Evolutionary conservation across 2,113 vertebrate species (phyloP).

Genomic region (Carassius auratus): DNA sequence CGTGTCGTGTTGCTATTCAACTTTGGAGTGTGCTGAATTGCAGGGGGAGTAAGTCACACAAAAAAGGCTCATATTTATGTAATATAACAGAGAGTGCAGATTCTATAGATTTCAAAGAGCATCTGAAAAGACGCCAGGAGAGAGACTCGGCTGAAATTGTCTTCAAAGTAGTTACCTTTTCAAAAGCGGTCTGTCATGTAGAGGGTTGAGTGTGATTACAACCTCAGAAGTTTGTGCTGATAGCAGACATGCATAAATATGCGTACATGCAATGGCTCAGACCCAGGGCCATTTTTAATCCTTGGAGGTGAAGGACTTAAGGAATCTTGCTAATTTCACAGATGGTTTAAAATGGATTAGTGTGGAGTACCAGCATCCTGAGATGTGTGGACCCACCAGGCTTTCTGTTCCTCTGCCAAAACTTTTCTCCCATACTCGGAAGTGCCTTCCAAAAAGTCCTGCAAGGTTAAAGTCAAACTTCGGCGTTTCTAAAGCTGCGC

Average conservation of each 20-base stretch:
- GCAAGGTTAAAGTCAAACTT: conserved; percentile 86
- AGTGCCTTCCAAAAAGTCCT: conserved; percentile 84
- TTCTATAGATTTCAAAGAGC: conserved; percentile 39
- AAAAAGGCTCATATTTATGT: conserved; percentile 46
- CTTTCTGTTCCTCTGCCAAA: conserved; percentile 82
- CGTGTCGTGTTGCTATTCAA: conserved; percentile 47
- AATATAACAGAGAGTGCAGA: conserved; percentile 36
- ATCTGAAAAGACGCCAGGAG: conserved; percentile 41
- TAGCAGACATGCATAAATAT: conserved; percentile 65
- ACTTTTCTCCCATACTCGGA: conserved; percentile 72
- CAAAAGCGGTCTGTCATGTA: conserved; percentile 16
- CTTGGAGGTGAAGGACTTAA: conserved; percentile 85
- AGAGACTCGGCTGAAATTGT: conserved; percentile 27
- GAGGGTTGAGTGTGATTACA: conserved; percentile 23
- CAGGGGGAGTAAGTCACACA: conserved; percentile 41
- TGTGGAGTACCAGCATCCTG: conserved; percentile 79
- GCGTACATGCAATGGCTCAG: conserved; percentile 66
- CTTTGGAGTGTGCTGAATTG: conserved; percentile 45
- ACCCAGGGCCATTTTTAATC: conserved; percentile 80
- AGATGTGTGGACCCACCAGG: conserved; percentile 81
- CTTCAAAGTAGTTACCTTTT: conserved; percentile 39
- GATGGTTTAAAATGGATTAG: conserved; percentile 89
- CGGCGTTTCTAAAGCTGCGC: conserved; percentile 66
- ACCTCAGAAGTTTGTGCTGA: conserved; percentile 53
- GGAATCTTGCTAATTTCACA: conserved; percentile 87